Percentiles rank a stretch among this genome's conserved stretches.
These are phyloP conservation scores for Cryptoprocta ferox DNA, from an alignment of 2,797 vertebrate genomes.

Conservation along the genomic window DNA sequence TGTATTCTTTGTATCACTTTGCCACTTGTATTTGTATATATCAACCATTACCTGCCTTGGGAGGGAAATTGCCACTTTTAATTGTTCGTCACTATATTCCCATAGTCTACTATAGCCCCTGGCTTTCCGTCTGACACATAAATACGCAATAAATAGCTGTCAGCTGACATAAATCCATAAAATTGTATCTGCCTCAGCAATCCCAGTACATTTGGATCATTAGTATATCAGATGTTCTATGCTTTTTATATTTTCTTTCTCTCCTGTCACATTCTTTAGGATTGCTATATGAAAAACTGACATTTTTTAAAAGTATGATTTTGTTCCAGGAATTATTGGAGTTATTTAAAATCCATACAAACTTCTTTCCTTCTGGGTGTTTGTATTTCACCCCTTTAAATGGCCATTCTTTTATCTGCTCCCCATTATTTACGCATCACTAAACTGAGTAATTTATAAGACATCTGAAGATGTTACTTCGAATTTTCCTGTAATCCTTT, in stretches of 20 bases:
- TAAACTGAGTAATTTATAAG: not conserved
- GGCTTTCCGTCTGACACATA: not conserved
- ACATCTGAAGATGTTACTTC: not conserved
- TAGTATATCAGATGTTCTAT: not conserved
- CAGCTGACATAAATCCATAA: not conserved
- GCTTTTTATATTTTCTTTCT: not conserved
- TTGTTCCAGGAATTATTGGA: slow-evolving; percentile 7
- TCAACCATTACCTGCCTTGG: not conserved
- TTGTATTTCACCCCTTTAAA: not conserved
- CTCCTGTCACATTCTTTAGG: not conserved
- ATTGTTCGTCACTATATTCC: not conserved
- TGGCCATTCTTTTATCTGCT: not conserved
- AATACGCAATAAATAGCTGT: not conserved
- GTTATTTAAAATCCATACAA: slow-evolving; percentile 19
- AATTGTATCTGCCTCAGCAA: not conserved
- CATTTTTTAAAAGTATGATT: slow-evolving; percentile 1
- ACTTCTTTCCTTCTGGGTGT: not conserved
- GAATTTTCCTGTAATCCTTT: not conserved
- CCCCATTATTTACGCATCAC: not conserved
- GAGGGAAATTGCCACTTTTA: not conserved
- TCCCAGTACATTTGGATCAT: not conserved
- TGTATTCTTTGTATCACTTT: not conserved
- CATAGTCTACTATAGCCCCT: not conserved
- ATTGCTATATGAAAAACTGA: not conserved
- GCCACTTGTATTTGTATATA: not conserved